phyloP scores from a whole-genome alignment of 2,888 invertebrate genomes.

The Leucozona laternaria region DNA sequence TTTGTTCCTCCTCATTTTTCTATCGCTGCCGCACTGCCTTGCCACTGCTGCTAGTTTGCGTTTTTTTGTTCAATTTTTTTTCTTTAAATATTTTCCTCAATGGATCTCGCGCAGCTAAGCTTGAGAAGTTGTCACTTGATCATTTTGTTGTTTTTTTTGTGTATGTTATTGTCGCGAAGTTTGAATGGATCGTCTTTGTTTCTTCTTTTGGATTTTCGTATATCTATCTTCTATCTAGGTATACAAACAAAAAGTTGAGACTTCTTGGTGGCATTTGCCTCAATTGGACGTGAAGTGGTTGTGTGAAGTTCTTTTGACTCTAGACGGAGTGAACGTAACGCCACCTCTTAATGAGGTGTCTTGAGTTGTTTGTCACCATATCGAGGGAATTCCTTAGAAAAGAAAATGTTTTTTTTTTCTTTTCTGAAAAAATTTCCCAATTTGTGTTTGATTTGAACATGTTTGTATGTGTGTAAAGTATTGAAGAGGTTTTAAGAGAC shows the following conservation, averaged over 20 bases:
- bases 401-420: conserved; percentile 12
- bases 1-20: conserved; percentile 72
- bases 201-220: conserved; percentile 21
- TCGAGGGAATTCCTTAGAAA: conserved; percentile 61
- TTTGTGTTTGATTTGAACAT: conserved; percentile 19
- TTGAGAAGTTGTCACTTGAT: conserved; percentile 69
- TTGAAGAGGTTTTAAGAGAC: conserved; percentile 30
- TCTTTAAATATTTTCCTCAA: neutral
- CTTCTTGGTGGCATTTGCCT: conserved; percentile 74
- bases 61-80: conserved; percentile 32
- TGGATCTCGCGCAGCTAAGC: conserved; percentile 28
- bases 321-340: conserved; percentile 73
- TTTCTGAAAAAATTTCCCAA: conserved; percentile 8
- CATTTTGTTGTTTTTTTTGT: conserved; percentile 39
- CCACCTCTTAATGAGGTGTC: conserved; percentile 74
- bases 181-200: conserved; percentile 50
- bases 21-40: conserved; percentile 42
- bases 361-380: conserved; percentile 69
- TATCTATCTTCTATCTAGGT: neutral
- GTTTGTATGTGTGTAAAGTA: conserved; percentile 20
- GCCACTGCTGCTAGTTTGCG: conserved; percentile 27
- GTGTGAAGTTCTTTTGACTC: conserved; percentile 48
- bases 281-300: conserved; percentile 59
- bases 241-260: conserved; percentile 41
- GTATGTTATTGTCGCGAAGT: conserved; percentile 41